These are phyloP conservation scores for Norana najaformis DNA, from an alignment of 2,888 invertebrate genomes.

Conservation along the genomic window DNA sequence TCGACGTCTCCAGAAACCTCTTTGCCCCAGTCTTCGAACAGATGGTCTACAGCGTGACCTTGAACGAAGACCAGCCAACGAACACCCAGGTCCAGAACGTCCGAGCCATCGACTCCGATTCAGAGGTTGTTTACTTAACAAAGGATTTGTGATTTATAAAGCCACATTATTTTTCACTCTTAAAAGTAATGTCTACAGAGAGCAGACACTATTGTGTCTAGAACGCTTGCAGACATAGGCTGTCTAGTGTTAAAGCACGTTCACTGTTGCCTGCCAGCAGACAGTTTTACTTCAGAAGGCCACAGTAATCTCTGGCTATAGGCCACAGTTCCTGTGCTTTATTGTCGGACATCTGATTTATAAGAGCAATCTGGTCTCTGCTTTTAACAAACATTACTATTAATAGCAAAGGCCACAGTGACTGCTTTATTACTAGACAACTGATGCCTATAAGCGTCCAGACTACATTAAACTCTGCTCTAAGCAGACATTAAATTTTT, in stretches of 20 bases:
- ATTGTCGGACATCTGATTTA: not conserved
- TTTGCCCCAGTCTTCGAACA: conserved; percentile 40
- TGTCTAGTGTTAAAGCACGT: too few species aligned
- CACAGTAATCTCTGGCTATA: not conserved
- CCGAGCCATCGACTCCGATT: conserved; percentile 43
- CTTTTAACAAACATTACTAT: too few species aligned
- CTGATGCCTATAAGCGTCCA: too few species aligned
- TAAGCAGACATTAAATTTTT: too few species aligned
- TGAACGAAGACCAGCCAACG: conserved; percentile 40
- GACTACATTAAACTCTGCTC: too few species aligned
- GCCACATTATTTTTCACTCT: not conserved
- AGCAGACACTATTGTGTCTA: not conserved
- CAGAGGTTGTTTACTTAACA: conserved; percentile 1
- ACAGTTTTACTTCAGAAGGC: not conserved
- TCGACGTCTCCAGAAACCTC: conserved; percentile 38
- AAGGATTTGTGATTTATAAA: not conserved
- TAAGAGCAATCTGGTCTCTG: not conserved
- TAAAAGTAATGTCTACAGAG: not conserved
- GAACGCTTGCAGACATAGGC: too few species aligned
- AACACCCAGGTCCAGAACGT: conserved; percentile 38
- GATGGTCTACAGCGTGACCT: conserved; percentile 35
- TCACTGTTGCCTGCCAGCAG: not conserved
- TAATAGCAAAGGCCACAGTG: too few species aligned
- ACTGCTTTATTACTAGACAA: too few species aligned
- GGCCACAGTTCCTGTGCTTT: not conserved